Evolutionary conservation across 1,140 invertebrate genomes (phyloP), one percentile per base, ranked within the genome.

Genomic region (Oppia nitens): DNA sequence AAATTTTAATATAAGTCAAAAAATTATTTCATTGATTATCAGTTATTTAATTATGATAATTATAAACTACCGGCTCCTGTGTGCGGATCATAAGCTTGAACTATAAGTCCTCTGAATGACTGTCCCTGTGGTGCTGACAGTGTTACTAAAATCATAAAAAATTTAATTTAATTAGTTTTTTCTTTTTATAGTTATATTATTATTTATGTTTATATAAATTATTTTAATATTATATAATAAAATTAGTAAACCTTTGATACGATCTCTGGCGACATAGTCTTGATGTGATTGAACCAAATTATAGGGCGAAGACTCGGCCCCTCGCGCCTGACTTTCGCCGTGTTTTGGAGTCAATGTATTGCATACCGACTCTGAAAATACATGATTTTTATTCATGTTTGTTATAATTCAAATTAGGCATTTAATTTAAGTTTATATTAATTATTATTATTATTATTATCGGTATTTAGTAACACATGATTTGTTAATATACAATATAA

Each of bases 271-370:
- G 47, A 55, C 29, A 49, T 62, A 65, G 11, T 47, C 55, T 3
- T 60, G 53, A 47, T 56, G 47, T 2, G 62, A 64, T 47, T 65
- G 64, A 9, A 53, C 51, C 3, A 65, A 47, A 4, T 52, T 49
- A 45, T 54, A 65, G n/a, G 64, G 64, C 17, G 62, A 57, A 3
- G n/a, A 20, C 17, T 54, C 20, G 3, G 62, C 61, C 27, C 59
- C 25, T 49, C 64, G 61, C 17, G 62, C 59, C 17, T 52, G 45
- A 23, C 60, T 64, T 9, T 47, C 52, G 1, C 64, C 64, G 32
- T 65, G 64, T 24, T 57, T 54, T 20, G 64, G 64, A 14, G 60
- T 20, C 56, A 65, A 50, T 3, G 64, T 49, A 21, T 62, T 47
- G 51, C 64, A 65, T 9, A 61, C 59, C 49, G 61, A 63, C 14